phyloP scores from a whole-genome alignment of 2,113 vertebrate species.

The Passer domesticus region DNA sequence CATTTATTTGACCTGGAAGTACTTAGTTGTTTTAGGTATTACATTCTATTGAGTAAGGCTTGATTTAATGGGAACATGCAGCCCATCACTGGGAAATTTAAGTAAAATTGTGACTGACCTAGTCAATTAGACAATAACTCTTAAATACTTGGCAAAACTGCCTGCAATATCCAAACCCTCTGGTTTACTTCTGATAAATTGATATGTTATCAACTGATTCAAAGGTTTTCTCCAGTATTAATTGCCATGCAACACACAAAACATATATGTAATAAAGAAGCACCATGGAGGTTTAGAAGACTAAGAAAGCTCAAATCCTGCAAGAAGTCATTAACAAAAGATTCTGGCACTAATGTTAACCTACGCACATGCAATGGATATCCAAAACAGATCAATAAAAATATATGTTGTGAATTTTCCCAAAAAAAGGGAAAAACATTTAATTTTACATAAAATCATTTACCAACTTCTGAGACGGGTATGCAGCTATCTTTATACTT shows the following conservation, averaged over 20 bases:
- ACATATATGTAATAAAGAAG: neutral
- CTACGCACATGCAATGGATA: neutral
- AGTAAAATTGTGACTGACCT: neutral
- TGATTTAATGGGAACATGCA: neutral
- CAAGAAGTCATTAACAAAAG: conserved; percentile 24
- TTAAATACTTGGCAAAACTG: neutral
- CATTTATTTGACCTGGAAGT: neutral
- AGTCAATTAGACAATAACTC: neutral
- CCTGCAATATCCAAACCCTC: neutral
- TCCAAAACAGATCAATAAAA: conserved; percentile 19
- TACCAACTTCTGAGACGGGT: neutral
- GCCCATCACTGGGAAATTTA: neutral
- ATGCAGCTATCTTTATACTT: neutral
- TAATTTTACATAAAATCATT: neutral
- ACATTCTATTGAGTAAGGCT: neutral
- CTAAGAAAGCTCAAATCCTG: neutral
- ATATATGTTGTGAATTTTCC: neutral
- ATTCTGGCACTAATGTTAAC: neutral
- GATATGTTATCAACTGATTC: neutral
- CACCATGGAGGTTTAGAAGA: neutral
- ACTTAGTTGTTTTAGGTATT: neutral
- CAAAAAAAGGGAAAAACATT: neutral
- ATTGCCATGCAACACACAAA: neutral
- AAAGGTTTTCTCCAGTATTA: neutral
- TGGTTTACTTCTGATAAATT: neutral